A percentile compares a stretch with the other conserved stretches of the same genome.
Conservation (phyloP, 2,888 invertebrate genomes). For the Cantharis lateralis region DNA sequence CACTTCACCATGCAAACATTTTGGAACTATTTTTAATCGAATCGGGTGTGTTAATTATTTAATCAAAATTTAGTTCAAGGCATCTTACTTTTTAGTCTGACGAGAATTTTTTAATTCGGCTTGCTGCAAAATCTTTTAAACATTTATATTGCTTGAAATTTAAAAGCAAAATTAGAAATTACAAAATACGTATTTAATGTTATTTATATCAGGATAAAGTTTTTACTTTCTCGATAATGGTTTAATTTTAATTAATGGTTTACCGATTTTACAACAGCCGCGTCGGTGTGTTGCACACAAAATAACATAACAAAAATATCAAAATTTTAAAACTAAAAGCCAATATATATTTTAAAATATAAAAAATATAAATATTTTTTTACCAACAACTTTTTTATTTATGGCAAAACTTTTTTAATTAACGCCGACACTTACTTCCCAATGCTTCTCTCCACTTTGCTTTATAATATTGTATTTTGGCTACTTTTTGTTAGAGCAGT, state of each 20-base stretch:
- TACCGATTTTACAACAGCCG: neutral
- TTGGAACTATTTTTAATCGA: neutral
- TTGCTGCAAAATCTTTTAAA: neutral
- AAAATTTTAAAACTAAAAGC: neutral
- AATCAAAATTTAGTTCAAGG: neutral
- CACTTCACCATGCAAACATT: neutral
- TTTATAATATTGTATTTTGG: neutral
- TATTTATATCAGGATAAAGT: neutral
- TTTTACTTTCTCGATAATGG: neutral
- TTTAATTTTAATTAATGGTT: neutral
- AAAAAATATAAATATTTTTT: too few species aligned
- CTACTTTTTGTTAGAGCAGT: neutral
- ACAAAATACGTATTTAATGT: neutral
- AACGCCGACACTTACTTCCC: constrained; percentile 21
- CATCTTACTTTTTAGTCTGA: neutral
- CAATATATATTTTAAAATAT: too few species aligned
- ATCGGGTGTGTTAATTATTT: neutral
- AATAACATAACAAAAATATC: neutral
- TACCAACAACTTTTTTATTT: constrained; percentile 17
- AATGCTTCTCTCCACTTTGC: constrained; percentile 15
- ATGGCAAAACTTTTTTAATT: constrained; percentile 35
- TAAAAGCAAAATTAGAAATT: neutral
- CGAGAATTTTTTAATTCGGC: neutral
- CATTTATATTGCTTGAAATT: too few species aligned
- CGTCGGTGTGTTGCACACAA: too few species aligned